These are phyloP conservation scores for Trissolcus basalis DNA, from an alignment of 1,140 invertebrate species.

Conservation along the genomic window DNA sequence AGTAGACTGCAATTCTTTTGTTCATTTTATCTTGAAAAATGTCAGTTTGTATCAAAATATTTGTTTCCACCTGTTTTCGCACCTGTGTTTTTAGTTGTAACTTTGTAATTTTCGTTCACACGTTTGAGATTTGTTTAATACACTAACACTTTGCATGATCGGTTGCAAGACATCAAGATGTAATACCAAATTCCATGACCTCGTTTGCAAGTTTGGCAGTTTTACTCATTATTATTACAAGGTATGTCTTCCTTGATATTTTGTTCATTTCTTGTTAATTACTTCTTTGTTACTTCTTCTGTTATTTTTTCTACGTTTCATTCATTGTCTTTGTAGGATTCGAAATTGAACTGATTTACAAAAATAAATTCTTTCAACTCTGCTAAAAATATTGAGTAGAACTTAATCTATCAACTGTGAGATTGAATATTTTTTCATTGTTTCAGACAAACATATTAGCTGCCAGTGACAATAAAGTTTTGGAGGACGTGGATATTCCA, in stretches of 20 bases:
- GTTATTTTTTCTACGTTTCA: too few species aligned
- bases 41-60: not conserved
- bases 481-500: constrained; percentile 69
- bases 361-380: too few species aligned
- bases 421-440: constrained; percentile 8
- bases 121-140: constrained; percentile 59
- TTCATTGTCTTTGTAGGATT: too few species aligned
- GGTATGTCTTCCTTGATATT: constrained; percentile 24
- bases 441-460: constrained; percentile 68
- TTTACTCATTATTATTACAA: constrained; percentile 56
- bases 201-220: constrained; percentile 69
- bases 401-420: too few species aligned
- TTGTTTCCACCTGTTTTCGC: constrained; percentile 8
- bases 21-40: too few species aligned
- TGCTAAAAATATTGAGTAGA: too few species aligned
- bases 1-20: not conserved
- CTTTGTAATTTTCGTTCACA: constrained; percentile 10
- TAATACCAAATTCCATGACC: constrained; percentile 70
- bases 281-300: too few species aligned
- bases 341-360: too few species aligned
- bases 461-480: constrained; percentile 69
- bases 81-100: not conserved
- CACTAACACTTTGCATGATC: constrained; percentile 72
- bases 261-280: too few species aligned
- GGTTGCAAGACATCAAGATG: constrained; percentile 69